Conservation (phyloP, 1,140 invertebrate genomes). For the Brachionus rotundiformis region DNA sequence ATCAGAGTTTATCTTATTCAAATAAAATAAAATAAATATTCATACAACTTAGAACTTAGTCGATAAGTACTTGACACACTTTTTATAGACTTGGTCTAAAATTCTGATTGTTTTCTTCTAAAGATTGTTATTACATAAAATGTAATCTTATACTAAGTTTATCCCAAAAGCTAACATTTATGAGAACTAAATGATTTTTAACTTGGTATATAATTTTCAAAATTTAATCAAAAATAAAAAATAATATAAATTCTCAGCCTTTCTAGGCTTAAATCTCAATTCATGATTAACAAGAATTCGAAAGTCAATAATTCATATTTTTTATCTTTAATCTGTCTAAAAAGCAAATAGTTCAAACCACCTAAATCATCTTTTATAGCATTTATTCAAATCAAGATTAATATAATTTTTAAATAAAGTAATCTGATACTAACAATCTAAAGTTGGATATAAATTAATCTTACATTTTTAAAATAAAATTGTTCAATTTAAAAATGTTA, state of each 20-base stretch:
- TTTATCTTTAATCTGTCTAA: neutral
- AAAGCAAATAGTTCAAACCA: neutral
- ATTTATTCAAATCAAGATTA: neutral
- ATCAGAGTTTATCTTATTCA: neutral
- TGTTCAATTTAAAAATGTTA: neutral
- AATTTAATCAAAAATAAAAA: neutral
- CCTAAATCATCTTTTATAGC: neutral
- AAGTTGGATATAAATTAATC: neutral
- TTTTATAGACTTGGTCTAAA: neutral
- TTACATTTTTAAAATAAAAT: neutral
- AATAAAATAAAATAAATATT: no score
- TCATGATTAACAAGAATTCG: neutral
- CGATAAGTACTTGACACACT: constrained; percentile 5
- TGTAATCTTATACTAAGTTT: neutral
- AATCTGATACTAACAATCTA: neutral
- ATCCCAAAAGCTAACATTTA: constrained; percentile 13
- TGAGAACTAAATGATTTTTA: neutral
- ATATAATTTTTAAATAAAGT: neutral
- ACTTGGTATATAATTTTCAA: neutral
- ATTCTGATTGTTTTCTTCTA: neutral
- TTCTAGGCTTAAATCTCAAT: neutral
- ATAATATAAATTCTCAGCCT: neutral
- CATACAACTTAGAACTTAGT: neutral
- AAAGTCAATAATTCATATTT: neutral
- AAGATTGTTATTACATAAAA: constrained; percentile 16